Percentiles rank a stretch among this genome's conserved stretches.
phyloP scores from a whole-genome alignment of 2,888 invertebrate species.

The Scaptomyza cyrtandrae region DNA sequence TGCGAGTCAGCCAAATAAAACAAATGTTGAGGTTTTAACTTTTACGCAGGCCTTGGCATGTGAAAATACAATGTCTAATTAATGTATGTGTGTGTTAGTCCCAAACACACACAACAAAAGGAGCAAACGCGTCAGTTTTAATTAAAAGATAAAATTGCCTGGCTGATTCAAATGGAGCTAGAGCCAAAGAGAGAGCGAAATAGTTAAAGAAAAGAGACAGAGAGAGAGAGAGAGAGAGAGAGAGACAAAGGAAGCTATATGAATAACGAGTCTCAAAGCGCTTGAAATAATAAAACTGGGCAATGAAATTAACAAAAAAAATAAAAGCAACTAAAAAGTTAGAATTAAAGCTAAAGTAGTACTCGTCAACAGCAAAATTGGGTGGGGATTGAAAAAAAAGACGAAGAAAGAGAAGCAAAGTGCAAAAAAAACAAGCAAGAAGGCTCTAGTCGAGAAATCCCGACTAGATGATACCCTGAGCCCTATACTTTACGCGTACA shows the following conservation, averaged over 20 bases:
- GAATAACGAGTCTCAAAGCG: conserved; percentile 62
- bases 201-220: neutral
- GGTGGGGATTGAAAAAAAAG: conserved; percentile 14
- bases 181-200: neutral
- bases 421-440: conserved; percentile 14
- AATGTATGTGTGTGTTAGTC: conserved; percentile 43
- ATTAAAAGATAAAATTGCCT: conserved; percentile 76
- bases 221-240: neutral
- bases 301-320: conserved; percentile 71
- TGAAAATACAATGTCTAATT: conserved; percentile 70
- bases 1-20: conserved; percentile 65
- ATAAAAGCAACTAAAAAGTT: conserved; percentile 47
- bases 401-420: neutral
- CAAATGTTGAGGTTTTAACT: conserved; percentile 60
- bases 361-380: conserved; percentile 10
- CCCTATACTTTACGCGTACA: no score
- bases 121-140: conserved; percentile 69
- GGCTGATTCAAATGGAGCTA: conserved; percentile 26
- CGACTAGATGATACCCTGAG: no score
- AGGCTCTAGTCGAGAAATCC: no score
- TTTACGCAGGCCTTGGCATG: conserved; percentile 43
- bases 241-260: neutral
- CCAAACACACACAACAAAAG: conserved; percentile 22
- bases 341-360: conserved; percentile 32
- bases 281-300: conserved; percentile 69